Conservation (phyloP, 1,140 invertebrate species). For the Sitobion miscanthi region DNA sequence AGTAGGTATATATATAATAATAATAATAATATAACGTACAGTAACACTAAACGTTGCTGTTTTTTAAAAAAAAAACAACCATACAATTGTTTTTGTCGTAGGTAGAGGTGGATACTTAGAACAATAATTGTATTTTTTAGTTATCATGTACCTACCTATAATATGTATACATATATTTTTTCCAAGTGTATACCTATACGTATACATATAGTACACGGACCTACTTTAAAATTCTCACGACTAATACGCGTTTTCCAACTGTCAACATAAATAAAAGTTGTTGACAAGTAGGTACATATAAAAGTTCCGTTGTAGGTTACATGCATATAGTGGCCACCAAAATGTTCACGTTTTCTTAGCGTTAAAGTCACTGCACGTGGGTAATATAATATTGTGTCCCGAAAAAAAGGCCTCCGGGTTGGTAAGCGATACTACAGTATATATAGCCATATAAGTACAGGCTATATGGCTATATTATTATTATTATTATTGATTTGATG, state of each 20-base stretch:
- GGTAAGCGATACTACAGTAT: background rate
- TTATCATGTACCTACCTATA: background rate
- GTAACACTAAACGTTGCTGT: background rate
- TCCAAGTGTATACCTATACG: too few relatives aligned
- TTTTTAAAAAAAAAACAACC: background rate
- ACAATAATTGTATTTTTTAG: background rate
- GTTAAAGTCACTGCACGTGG: background rate
- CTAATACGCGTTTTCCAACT: background rate
- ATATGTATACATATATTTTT: too few relatives aligned
- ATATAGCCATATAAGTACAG: too few relatives aligned
- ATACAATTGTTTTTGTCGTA: background rate
- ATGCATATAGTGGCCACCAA: background rate
- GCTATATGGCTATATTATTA: background rate
- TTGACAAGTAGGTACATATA: background rate
- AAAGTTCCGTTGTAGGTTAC: background rate
- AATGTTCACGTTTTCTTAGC: background rate
- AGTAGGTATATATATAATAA: background rate
- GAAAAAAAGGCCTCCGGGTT: background rate
- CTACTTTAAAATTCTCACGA: background rate
- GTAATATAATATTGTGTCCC: background rate
- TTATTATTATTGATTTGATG: background rate
- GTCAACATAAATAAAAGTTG: background rate
- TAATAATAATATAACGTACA: background rate
- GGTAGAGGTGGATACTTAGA: background rate
- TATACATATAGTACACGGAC: background rate